A percentile compares a stretch with the other conserved stretches of the same genome.
Evolutionary conservation across 1,140 invertebrate genomes (phyloP).

Genomic region (Chlorops oryzae): DNA sequence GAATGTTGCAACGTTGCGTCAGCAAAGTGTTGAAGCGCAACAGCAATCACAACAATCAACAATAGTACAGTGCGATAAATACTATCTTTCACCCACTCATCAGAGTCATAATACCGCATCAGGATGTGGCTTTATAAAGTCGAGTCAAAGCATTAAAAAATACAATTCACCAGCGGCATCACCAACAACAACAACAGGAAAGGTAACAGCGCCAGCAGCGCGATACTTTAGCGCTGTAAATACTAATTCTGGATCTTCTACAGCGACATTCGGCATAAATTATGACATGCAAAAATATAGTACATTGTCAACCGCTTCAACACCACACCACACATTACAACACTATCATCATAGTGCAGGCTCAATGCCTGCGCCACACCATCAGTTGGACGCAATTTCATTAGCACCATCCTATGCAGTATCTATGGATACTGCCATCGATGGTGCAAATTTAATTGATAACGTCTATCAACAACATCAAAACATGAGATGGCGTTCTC

Average conservation of each 20-base stretch:
- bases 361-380: too few relatives aligned
- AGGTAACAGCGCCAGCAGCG: conserved; percentile 23
- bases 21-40: conserved; percentile 28
- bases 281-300: too few relatives aligned
- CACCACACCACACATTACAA: conserved; percentile 1
- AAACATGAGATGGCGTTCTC: conserved; percentile 34
- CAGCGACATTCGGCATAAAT: too few relatives aligned
- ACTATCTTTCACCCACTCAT: conserved; percentile 42
- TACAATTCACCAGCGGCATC: conserved; percentile 37
- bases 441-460: neutral
- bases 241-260: too few relatives aligned
- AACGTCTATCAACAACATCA: conserved; percentile 24
- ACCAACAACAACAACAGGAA: conserved; percentile 22
- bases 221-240: neutral
- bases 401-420: conserved; percentile 35
- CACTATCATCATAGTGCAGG: neutral
- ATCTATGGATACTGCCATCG: conserved; percentile 31
- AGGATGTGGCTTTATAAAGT: conserved; percentile 45
- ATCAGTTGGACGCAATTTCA: conserved; percentile 38
- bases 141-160: conserved; percentile 44
- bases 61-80: conserved; percentile 43
- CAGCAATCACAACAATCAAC: conserved; percentile 40
- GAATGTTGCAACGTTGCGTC: conserved; percentile 39
- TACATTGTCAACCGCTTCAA: conserved; percentile 6
- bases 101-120: conserved; percentile 39